Base-by-base conservation (phyloP, 2,888 invertebrate species). In the Lordiphosa fenestrarum region DNA sequence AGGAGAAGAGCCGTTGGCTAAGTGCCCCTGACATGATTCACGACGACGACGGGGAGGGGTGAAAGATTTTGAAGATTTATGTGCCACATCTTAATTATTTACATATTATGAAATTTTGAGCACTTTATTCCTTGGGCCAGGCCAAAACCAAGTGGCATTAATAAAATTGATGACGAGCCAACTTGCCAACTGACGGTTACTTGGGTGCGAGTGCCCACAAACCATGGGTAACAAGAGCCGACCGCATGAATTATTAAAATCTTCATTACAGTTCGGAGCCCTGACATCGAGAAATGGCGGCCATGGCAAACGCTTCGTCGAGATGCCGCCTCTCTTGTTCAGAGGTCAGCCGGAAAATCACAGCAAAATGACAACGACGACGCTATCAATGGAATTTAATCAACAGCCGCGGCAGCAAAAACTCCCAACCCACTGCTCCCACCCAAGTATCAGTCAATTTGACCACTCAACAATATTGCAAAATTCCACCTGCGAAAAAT, bases 401-500 rank as follows among this genome's bases (percentile, higher is more conserved):
- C 81, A 77, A 77, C 77, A 66, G 60, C 71, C 66, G 55, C 56
- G 25, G 54, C 41, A 36, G 39, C 13, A 35, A 25, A 25, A 37
- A 21, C 9, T 40, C 47, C 25, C 13, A n/a, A 5, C 5, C 15
- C 10, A 13, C 33, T 4, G 7, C 0, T 10, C 1, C 15, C 15
- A 1, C 41, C 21, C 13, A 38, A 30, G 15, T 37, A 47, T 48
- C 47, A 39, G 54, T 42, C 50, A 38, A 30, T 50, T 56, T 44
- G 51, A 53, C 47, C 61, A 61, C 51, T 66, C 63, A 63, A 69
- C 69, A 59, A 61, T 67, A 82, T 82, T 82, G 72, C 75, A 59
- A 78, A 82, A 80, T 82, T 80, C 80, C 80, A 76, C 76, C 72
- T 82, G 80, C 69, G 65, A 73, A 80, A 52, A 72, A 72, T 72